Percentiles rank a stretch among this genome's conserved stretches.
Evolutionary conservation across 2,113 vertebrate species (phyloP).

Genomic region (Opisthocomus hoazin): DNA sequence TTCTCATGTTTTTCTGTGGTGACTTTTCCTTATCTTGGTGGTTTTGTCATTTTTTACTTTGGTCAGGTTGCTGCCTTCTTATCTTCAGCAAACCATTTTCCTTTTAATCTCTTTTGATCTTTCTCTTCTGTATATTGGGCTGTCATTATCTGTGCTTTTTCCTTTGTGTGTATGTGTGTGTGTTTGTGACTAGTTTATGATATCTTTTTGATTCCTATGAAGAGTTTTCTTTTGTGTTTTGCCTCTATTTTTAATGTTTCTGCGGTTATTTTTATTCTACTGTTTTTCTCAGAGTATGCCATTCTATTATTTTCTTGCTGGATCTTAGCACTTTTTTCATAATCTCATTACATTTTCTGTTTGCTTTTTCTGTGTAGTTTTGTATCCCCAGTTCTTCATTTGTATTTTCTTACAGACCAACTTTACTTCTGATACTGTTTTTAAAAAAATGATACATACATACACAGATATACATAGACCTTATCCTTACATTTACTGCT

Average conservation of each 20-base stretch:
- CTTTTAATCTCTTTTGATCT: conserved; percentile 22
- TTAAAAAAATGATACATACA: not conserved
- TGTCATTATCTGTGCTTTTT: not conserved
- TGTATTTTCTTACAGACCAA: not conserved
- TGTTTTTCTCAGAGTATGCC: not conserved
- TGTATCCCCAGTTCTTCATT: not conserved
- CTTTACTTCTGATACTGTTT: not conserved
- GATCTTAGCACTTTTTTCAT: not conserved
- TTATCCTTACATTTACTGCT: not conserved
- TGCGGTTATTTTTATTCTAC: not conserved
- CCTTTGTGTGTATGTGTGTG: not conserved
- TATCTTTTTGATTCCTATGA: not conserved
- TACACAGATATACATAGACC: not conserved
- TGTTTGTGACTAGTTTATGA: not conserved
- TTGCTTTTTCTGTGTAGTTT: not conserved
- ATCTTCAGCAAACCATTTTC: conserved; percentile 1
- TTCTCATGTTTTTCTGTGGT: not conserved
- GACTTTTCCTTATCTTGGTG: not conserved
- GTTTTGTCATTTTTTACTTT: not conserved
- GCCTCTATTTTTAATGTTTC: not conserved
- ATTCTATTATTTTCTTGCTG: not conserved
- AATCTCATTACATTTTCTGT: not conserved
- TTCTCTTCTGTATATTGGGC: not conserved
- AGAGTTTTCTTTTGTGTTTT: not conserved
- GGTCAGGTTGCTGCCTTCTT: not conserved